phyloP scores from a whole-genome alignment of 2,113 vertebrate genomes.

The Nicator chloris region DNA sequence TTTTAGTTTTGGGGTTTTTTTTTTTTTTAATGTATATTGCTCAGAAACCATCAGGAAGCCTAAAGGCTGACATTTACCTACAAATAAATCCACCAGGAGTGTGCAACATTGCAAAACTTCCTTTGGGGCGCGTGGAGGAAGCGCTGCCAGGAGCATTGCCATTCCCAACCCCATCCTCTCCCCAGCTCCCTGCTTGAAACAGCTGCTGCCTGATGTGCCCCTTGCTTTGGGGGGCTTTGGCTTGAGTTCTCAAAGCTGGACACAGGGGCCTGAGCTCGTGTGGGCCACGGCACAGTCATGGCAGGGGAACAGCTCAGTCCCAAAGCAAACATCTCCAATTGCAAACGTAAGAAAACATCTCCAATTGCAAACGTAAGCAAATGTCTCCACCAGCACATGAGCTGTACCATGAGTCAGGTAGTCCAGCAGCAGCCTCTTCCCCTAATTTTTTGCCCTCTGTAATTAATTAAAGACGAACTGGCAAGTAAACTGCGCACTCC shows the following conservation, averaged over 20 bases:
- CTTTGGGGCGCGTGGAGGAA: fast-evolving
- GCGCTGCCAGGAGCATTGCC: fast-evolving
- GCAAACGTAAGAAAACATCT: no score
- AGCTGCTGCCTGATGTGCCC: not conserved
- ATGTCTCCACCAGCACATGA: not conserved
- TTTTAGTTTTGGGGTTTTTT: not conserved
- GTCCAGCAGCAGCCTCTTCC: not conserved
- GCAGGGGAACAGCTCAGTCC: not conserved
- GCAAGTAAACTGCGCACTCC: not conserved
- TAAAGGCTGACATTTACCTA: not conserved
- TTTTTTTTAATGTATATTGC: not conserved
- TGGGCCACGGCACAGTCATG: not conserved
- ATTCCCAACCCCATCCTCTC: not conserved
- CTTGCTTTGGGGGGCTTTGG: not conserved
- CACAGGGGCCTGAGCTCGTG: fast-evolving
- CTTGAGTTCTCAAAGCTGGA: not conserved
- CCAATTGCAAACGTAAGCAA: not conserved
- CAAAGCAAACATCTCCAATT: no score
- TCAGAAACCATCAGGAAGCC: not conserved
- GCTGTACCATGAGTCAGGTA: not conserved
- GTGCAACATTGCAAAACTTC: not conserved
- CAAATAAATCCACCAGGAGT: not conserved
- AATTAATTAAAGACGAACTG: constrained; percentile 5
- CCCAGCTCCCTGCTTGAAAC: not conserved
- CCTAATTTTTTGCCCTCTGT: not conserved